phyloP scores from a whole-genome alignment of 2,113 vertebrate species.

The Illadopsis cleaveri region DNA sequence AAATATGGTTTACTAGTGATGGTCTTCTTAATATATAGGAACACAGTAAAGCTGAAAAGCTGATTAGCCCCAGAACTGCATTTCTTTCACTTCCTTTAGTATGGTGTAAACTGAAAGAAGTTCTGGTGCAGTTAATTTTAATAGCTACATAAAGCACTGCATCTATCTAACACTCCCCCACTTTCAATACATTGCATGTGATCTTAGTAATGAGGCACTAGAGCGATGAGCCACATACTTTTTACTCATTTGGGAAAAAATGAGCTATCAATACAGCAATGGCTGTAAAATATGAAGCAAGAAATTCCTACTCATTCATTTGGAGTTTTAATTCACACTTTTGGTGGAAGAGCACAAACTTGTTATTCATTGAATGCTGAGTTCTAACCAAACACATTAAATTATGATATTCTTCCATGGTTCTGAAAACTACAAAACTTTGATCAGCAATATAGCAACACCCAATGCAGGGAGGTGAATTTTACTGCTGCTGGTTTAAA shows the following conservation, averaged over 20 bases:
- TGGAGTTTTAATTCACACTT: not conserved
- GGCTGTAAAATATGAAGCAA: not conserved
- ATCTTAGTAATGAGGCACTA: not conserved
- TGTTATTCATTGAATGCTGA: not conserved
- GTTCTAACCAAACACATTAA: not conserved
- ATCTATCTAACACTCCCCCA: not conserved
- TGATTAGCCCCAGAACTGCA: not conserved
- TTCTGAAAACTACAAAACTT: not conserved
- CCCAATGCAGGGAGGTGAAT: not conserved
- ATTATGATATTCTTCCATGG: not conserved
- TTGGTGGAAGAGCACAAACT: not conserved
- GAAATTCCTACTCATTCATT: not conserved
- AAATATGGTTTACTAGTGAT: not conserved
- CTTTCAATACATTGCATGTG: not conserved
- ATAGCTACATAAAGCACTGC: not conserved
- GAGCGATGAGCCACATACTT: not conserved
- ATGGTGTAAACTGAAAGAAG: not conserved
- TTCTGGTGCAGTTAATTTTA: not conserved
- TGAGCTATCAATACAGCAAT: not conserved
- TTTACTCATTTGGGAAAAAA: not conserved
- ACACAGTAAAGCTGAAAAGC: conserved; percentile 24
- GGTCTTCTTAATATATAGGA: conserved; percentile 31
- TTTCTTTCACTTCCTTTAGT: not conserved
- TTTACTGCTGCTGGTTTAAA: conserved; percentile 31
- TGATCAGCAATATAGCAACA: not conserved